phyloP scores from a whole-genome alignment of 2,113 vertebrate genomes.

The Oryzias melastigma region DNA sequence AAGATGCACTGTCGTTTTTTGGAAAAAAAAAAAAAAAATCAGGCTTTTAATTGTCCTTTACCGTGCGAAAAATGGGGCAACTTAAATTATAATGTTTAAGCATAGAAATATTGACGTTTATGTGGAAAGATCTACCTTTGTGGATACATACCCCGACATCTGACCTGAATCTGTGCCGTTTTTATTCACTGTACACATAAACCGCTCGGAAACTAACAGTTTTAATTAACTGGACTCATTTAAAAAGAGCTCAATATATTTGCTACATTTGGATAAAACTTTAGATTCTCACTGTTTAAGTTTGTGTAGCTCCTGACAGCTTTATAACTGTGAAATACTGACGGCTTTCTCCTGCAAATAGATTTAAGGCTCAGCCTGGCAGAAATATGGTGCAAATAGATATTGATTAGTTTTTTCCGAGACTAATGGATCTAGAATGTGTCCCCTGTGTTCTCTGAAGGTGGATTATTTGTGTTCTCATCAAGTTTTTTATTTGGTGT shows the following conservation, averaged over 20 bases:
- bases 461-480: constrained; percentile 3
- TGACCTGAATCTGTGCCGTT: too few relatives aligned
- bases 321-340: constrained; percentile 31
- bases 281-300: constrained; percentile 30
- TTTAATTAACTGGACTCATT: too few relatives aligned
- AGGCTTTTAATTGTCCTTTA: too few relatives aligned
- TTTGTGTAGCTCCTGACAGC: constrained; percentile 24
- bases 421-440: constrained; percentile 6
- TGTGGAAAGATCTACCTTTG: too few relatives aligned
- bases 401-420: constrained; percentile 24
- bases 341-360: constrained; percentile 17
- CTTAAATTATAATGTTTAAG: neutral
- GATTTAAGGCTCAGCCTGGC: constrained; percentile 12
- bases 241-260: too few relatives aligned
- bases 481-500: neutral
- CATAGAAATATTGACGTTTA: neutral
- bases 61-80: too few relatives aligned
- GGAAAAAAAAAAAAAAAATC: too few relatives aligned
- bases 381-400: constrained; percentile 24
- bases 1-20: too few relatives aligned
- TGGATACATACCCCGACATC: too few relatives aligned
- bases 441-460: neutral
- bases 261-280: constrained; percentile 17
- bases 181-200: too few relatives aligned
- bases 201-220: too few relatives aligned